Evolutionary conservation across 2,113 vertebrate genomes (phyloP).

Genomic region (Scatophagus argus): DNA sequence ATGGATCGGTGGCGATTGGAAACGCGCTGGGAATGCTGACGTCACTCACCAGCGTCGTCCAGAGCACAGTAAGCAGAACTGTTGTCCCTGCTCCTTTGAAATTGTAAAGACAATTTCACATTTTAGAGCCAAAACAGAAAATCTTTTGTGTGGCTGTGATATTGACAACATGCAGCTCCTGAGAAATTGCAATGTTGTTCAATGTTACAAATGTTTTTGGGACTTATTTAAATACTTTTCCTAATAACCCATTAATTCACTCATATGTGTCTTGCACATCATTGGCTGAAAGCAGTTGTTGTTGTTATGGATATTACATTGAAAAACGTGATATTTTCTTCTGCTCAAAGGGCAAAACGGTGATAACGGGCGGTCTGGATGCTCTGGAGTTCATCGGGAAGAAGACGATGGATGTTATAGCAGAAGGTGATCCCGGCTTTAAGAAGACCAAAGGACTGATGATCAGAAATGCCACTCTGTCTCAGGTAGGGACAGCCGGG

Average conservation of each 20-base stretch:
- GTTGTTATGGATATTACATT: not conserved
- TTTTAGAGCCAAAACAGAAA: too few relatives aligned
- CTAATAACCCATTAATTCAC: not conserved
- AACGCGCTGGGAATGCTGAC: slow-evolving; percentile 92
- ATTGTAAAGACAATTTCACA: not conserved
- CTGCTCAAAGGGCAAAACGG: slow-evolving; percentile 88
- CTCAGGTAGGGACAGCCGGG: slow-evolving; percentile 85
- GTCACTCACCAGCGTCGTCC: slow-evolving; percentile 91
- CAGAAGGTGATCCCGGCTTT: slow-evolving; percentile 97
- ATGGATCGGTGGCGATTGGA: slow-evolving; percentile 76
- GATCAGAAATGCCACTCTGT: slow-evolving; percentile 89
- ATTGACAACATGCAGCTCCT: too few relatives aligned
- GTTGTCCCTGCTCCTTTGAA: not conserved
- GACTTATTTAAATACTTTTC: too few relatives aligned
- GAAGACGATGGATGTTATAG: slow-evolving; percentile 99
- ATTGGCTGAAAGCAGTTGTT: not conserved
- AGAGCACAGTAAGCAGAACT: slow-evolving; percentile 90
- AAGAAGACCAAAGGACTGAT: slow-evolving; percentile 96
- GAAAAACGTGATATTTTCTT: not conserved
- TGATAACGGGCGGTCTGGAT: slow-evolving; percentile 94
- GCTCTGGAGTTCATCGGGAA: slow-evolving; percentile 99
- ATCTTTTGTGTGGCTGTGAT: too few relatives aligned
- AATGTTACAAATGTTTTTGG: too few relatives aligned
- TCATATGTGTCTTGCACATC: not conserved
- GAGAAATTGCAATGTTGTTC: too few relatives aligned